Evolutionary conservation across 2,888 invertebrate species (phyloP).

Genomic region (Agrotis clavis): DNA sequence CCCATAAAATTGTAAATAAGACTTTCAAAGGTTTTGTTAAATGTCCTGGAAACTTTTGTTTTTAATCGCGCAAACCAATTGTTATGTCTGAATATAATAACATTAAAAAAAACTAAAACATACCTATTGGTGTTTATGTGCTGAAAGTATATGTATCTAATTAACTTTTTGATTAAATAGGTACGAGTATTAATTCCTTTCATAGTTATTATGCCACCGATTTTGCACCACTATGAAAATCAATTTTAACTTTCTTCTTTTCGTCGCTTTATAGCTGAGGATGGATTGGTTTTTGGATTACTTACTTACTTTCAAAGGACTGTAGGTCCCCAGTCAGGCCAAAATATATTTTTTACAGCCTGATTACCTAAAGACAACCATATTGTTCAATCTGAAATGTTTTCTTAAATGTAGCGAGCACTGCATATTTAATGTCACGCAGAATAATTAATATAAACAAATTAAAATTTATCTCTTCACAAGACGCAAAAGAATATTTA

Average conservation of each 20-base stretch:
- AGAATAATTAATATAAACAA: constrained; percentile 38
- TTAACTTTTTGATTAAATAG: not conserved
- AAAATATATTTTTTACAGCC: not conserved
- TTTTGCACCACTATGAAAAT: too few species aligned
- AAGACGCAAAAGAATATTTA: constrained; percentile 30
- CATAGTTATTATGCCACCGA: too few species aligned
- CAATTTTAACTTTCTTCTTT: too few species aligned
- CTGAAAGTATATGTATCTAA: not conserved
- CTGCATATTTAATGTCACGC: constrained; percentile 43
- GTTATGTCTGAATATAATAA: constrained; percentile 11
- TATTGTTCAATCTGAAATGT: not conserved
- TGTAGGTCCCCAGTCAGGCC: not conserved
- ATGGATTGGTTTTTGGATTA: too few species aligned
- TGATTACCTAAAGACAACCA: not conserved
- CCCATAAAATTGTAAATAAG: constrained; percentile 22
- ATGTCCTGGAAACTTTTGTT: constrained; percentile 5
- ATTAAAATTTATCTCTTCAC: constrained; percentile 46
- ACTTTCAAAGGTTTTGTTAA: constrained; percentile 12
- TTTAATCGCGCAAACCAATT: constrained; percentile 50
- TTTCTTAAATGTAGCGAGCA: constrained; percentile 23
- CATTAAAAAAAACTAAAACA: not conserved
- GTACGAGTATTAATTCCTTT: too few species aligned
- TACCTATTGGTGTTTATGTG: not conserved
- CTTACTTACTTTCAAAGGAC: too few species aligned
- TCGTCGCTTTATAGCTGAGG: too few species aligned